A percentile compares a stretch with the other conserved stretches of the same genome.
Conservation (phyloP, 2,797 vertebrate species). For the Pachyuromys duprasi region DNA sequence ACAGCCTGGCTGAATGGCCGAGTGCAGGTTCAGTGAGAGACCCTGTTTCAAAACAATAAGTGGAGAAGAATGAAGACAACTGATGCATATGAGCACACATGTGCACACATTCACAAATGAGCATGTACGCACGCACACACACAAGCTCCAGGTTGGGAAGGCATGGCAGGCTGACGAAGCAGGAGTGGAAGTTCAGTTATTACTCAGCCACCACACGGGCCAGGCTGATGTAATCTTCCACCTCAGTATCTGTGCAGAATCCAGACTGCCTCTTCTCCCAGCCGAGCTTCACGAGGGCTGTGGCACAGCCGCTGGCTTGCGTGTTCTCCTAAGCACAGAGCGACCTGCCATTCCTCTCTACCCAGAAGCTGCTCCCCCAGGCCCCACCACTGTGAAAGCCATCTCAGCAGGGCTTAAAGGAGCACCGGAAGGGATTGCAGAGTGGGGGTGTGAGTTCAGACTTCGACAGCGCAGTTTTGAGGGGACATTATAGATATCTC, state of each 20-base stretch:
- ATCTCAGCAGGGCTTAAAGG: background rate
- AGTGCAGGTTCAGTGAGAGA: background rate
- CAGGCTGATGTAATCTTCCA: background rate
- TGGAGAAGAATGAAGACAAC: background rate
- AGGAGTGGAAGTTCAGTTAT: background rate
- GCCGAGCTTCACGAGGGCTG: background rate
- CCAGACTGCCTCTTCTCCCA: background rate
- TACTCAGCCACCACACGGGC: background rate
- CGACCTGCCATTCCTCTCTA: background rate
- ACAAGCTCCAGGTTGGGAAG: background rate
- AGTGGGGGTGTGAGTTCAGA: too few relatives aligned
- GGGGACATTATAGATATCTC: background rate
- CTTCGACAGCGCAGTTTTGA: background rate
- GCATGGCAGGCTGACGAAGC: background rate
- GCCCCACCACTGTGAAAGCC: background rate
- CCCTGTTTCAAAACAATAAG: background rate
- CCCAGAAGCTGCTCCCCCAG: background rate
- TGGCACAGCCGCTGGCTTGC: background rate
- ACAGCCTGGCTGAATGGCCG: background rate
- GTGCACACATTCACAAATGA: background rate
- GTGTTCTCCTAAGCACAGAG: fast-evolving
- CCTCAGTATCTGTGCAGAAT: background rate
- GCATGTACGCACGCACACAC: background rate
- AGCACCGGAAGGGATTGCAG: background rate
- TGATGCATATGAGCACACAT: background rate